Base-by-base conservation (phyloP, 23 tunicate genomes). In the Corella eumyota region DNA sequence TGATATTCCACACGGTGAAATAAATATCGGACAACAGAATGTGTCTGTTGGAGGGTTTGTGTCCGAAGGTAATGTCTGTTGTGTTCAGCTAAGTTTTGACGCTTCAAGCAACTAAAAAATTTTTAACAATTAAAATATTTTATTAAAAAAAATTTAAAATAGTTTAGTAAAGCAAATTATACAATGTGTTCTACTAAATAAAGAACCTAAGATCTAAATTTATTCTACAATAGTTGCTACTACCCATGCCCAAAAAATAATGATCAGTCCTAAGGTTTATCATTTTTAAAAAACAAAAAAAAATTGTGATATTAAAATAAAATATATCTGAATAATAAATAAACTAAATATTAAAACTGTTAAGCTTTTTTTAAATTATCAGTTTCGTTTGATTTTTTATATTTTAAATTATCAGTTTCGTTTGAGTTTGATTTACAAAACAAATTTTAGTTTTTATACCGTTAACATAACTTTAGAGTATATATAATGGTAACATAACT, bases 41-140 rank as follows among this genome's bases (percentile, higher is more conserved):
- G 65, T 36, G 80, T 64, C 56, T 74, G 80, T 53, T 46, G 32
- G 2, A 46, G 30, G 46, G 70, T 63, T 40, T 64, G 80, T 1
- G 80, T 60, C 25, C 80, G 47, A 33, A 32, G 65, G 45, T 22
- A 45, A 13, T 19, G 17, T 17, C 31, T 24, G 29, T 34, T n/a
- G 4, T 29, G 65, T 33, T 22, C 17, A 45, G 36, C 24, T 22
- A 29, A 26, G 65, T 38, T 21, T 38, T 4, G 46, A 20, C 17
- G 32, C 26, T 7, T 27, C 25, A 51, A 22, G 6, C 58, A 6
- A 58, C 32, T 26, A 7, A 51, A 52, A 67, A 2, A 52, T 3
- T 2, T 45, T 67, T n/a, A 31, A 19, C 20, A 36, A 68, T 4
- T 28, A 22, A 15, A 15, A 15, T 11, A 40, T 11, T 40, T 40